Evolutionary conservation across 2,113 vertebrate genomes (phyloP).

Genomic region (Irena cyanogastra): DNA sequence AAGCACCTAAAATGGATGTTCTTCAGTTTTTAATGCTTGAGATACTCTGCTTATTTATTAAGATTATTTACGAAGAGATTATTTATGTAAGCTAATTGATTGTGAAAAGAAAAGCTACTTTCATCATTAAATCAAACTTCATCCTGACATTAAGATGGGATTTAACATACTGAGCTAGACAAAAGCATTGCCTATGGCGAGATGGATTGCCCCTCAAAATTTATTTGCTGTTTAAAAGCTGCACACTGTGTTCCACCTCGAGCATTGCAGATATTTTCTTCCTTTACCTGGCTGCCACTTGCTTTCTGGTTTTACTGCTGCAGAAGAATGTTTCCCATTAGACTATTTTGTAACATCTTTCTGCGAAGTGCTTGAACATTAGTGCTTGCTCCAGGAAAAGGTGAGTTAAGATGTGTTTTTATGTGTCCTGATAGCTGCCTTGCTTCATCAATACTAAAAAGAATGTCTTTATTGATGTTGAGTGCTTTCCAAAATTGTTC

Average conservation of each 20-base stretch:
- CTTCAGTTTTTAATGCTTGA: accelerated
- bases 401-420: neutral
- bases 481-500: neutral
- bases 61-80: neutral
- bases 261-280: neutral
- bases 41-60: neutral
- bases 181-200: neutral
- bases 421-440: neutral
- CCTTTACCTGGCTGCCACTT: neutral
- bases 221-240: neutral
- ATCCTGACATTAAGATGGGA: neutral
- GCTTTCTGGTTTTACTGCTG: neutral
- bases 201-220: neutral
- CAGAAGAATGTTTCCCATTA: neutral
- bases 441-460: constrained; percentile 4
- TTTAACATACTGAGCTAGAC: neutral
- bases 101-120: neutral
- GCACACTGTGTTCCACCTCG: accelerated
- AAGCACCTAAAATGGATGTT: neutral
- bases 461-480: neutral
- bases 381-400: constrained; percentile 47
- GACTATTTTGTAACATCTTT: constrained; percentile 52
- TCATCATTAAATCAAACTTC: neutral
- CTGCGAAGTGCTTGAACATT: neutral
- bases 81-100: neutral